A percentile compares a stretch with the other conserved stretches of the same genome.
Conservation (phyloP, 2,888 invertebrate species). For the Monopis laevigella region DNA sequence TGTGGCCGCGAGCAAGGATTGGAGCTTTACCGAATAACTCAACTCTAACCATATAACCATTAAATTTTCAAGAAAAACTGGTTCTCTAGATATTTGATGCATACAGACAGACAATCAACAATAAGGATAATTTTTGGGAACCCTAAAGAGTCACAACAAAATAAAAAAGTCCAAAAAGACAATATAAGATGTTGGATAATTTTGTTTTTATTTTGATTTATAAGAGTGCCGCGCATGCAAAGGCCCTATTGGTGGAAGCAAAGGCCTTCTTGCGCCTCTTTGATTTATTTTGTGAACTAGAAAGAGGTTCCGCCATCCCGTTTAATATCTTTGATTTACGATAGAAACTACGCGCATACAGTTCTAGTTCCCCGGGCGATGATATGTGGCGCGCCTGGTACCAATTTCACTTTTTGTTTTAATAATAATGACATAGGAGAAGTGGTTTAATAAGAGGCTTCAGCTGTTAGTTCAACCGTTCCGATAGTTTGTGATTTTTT, state of each 20-base stretch:
- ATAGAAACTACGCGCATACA: constrained; percentile 60
- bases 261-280: constrained; percentile 50
- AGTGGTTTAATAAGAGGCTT: constrained; percentile 55
- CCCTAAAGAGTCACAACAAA: too few relatives aligned
- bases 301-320: constrained; percentile 64
- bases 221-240: constrained; percentile 42
- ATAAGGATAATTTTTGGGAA: too few relatives aligned
- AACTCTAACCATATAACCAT: too few relatives aligned
- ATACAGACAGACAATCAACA: too few relatives aligned
- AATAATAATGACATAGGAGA: constrained; percentile 59
- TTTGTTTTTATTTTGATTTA: constrained; percentile 33
- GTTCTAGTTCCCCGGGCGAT: constrained; percentile 51
- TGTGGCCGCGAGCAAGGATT: too few relatives aligned
- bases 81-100: too few relatives aligned
- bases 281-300: constrained; percentile 65
- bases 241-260: constrained; percentile 53
- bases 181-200: too few relatives aligned
- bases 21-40: too few relatives aligned
- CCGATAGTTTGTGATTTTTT: too few relatives aligned
- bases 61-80: too few relatives aligned
- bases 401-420: constrained; percentile 46
- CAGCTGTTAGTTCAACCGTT: constrained; percentile 25
- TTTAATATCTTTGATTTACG: constrained; percentile 68
- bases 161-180: too few relatives aligned
- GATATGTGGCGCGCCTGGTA: constrained; percentile 59